These are phyloP conservation scores for Limonius californicus DNA, from an alignment of 1,140 invertebrate species.

Conservation along the genomic window DNA sequence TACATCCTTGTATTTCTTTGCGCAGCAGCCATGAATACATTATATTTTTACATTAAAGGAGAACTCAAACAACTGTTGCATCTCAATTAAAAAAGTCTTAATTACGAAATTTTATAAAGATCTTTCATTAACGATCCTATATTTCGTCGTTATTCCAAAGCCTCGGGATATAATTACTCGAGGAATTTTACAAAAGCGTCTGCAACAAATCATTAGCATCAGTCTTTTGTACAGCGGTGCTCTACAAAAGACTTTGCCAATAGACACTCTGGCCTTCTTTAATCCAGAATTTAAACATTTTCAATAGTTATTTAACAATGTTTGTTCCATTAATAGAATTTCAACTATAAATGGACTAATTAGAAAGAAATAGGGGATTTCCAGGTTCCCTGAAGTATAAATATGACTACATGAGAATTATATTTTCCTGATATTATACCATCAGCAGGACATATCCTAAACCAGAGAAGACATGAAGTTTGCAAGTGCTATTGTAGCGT, in stretches of 20 bases:
- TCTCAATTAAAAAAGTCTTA: slow-evolving; percentile 35
- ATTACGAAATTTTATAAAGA: slow-evolving; percentile 28
- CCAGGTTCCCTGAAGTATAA: background rate
- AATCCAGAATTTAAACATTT: background rate
- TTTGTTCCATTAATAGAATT: too few relatives aligned
- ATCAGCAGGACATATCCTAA: too few relatives aligned
- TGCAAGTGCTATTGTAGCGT: too few relatives aligned
- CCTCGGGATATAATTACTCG: slow-evolving; percentile 31
- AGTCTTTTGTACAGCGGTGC: background rate
- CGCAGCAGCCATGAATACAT: background rate
- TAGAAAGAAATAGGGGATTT: too few relatives aligned
- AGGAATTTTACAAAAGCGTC: slow-evolving; percentile 21
- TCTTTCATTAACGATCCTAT: slow-evolving; percentile 16
- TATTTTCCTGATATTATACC: too few relatives aligned
- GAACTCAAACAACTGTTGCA: slow-evolving; percentile 32
- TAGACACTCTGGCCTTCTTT: background rate
- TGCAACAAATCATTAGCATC: slow-evolving; percentile 20
- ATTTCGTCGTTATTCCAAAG: slow-evolving; percentile 25
- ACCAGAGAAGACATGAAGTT: too few relatives aligned
- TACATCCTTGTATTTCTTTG: background rate
- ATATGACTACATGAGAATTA: too few relatives aligned
- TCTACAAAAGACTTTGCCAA: background rate
- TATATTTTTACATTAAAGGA: slow-evolving; percentile 4
- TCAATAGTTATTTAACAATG: too few relatives aligned
- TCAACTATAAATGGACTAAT: too few relatives aligned